Base-by-base conservation (phyloP, 1,140 invertebrate genomes). In the Periplaneta americana region DNA sequence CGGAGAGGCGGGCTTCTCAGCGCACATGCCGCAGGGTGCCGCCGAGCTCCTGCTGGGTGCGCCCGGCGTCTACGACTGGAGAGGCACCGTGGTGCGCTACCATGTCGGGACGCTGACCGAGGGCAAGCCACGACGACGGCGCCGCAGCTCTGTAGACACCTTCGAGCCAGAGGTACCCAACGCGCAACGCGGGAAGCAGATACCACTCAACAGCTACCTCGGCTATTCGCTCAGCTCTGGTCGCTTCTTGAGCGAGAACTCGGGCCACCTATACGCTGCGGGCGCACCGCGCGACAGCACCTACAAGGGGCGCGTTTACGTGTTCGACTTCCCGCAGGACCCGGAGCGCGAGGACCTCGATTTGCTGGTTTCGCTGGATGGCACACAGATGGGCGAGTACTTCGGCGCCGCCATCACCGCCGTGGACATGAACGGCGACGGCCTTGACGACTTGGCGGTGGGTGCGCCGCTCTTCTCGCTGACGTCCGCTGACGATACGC, bases 391-490 rank as follows among this genome's bases (percentile, higher is more conserved):
- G 86, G 98, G 98, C 22, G 94, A 96, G 3, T 99, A 99, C 86
- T 99, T 99, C 88, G 98, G 98, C 6, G 98, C 98, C 87, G 91
- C 96, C 4, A 84, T 99, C 32, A 93, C 94, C 33, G 92, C 95
- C 2, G 92, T 93, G 74, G 98, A 99, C 87, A 92, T 99, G 33
- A 96, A 99, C 88, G 96, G 96, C 11, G 98, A 99, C 88, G 93
- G 93, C 75, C 90, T 93, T 74, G 96, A 99, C 88, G 98, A 99
- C 88, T 89, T 99, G 57, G 93, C 99, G 74, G 93, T 99, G 37
- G 97, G 98, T 31, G 96, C 98, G 17, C 98, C 98, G 0, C 94
- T 99, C 90, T 98, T 95, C 88, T 98, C 96, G 0, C 92, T 93
- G 74, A 89, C 94, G 83, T 95, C 97, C 88, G 94, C 94, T 18